A percentile compares a stretch with the other conserved stretches of the same genome.
phyloP scores from a whole-genome alignment of 2,888 invertebrate species.

The Glomeris marginata region DNA sequence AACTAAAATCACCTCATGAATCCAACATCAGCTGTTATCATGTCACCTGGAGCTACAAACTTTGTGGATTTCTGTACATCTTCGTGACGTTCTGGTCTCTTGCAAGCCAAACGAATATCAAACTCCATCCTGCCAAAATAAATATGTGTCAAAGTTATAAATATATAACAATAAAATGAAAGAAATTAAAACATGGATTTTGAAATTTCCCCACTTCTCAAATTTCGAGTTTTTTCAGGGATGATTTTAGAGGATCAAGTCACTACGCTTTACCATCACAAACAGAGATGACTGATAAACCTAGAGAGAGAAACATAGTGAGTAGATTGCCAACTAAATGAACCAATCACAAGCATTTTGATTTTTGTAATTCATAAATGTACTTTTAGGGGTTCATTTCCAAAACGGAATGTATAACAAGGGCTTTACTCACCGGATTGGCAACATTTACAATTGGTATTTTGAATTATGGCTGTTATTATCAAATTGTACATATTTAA shows the following conservation, averaged over 20 bases:
- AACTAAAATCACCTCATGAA: constrained; percentile 53
- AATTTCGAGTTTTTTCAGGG: too few relatives aligned
- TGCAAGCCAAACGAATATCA: constrained; percentile 25
- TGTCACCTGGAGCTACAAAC: constrained; percentile 63
- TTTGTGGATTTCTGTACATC: constrained; percentile 37
- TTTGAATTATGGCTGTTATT: background rate
- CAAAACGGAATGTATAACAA: constrained; percentile 4
- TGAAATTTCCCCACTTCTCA: too few relatives aligned
- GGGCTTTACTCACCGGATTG: constrained; percentile 6
- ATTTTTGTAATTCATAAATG: background rate
- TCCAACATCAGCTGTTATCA: constrained; percentile 63
- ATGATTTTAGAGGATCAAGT: too few relatives aligned
- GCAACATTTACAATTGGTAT: constrained; percentile 8
- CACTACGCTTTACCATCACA: too few relatives aligned
- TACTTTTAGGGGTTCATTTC: too few relatives aligned
- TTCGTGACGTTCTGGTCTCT: constrained; percentile 20
- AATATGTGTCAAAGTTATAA: background rate
- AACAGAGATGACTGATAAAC: too few relatives aligned
- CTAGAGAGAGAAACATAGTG: too few relatives aligned
- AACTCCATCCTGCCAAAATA: constrained; percentile 16
- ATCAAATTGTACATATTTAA: background rate
- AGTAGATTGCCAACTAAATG: background rate
- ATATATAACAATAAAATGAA: background rate
- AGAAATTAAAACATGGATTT: background rate
- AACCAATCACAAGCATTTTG: background rate